These are phyloP conservation scores for Vipera latastei DNA, from an alignment of 2,797 vertebrate genomes.

Conservation along the genomic window DNA sequence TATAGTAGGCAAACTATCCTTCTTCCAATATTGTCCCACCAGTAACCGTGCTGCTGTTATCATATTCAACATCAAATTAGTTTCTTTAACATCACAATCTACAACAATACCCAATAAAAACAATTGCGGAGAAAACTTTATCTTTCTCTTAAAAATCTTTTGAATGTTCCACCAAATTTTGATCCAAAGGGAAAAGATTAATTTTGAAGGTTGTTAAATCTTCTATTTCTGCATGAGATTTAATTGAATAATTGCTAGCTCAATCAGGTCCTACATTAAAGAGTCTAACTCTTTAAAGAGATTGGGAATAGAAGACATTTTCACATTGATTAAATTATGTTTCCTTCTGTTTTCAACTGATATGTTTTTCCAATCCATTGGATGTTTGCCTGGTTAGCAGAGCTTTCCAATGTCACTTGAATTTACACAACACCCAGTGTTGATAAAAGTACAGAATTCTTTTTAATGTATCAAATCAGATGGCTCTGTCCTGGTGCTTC, in stretches of 20 bases:
- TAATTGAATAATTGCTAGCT: background rate
- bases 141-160: no score
- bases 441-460: background rate
- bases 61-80: no score
- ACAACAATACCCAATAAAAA: no score
- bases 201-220: slow-evolving; percentile 18
- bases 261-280: slow-evolving; percentile 21
- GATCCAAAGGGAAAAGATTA: background rate
- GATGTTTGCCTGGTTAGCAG: background rate
- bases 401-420: background rate
- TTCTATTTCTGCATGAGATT: slow-evolving; percentile 33
- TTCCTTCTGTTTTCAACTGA: background rate
- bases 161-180: no score
- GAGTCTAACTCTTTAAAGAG: background rate
- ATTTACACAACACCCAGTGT: background rate
- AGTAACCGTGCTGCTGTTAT: no score
- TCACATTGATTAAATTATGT: background rate
- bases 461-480: background rate
- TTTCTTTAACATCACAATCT: no score
- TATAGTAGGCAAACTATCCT: no score
- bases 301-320: background rate
- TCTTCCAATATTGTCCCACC: no score
- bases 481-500: background rate
- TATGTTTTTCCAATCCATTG: background rate
- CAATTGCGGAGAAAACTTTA: no score